phyloP scores from a whole-genome alignment of 2,797 vertebrate species.

The Chiloscyllium punctatum region DNA sequence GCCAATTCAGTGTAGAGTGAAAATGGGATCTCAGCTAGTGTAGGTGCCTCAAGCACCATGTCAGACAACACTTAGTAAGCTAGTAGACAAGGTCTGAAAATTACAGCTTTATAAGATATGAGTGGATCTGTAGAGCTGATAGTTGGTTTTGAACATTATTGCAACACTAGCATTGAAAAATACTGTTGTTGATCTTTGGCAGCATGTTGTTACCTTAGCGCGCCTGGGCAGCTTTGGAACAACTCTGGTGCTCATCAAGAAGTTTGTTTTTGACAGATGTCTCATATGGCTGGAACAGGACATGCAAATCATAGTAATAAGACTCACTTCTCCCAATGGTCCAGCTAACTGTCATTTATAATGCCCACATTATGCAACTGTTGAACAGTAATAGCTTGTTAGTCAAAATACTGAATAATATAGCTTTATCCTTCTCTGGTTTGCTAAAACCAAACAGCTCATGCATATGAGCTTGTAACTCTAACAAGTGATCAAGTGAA shows the following conservation, averaged over 20 bases:
- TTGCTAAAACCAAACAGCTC: neutral
- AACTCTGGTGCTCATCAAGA: slow-evolving; percentile 16
- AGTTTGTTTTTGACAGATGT: slow-evolving; percentile 27
- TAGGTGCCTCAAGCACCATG: neutral
- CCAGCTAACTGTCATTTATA: slow-evolving; percentile 22
- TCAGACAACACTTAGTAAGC: neutral
- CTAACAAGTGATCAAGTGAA: neutral
- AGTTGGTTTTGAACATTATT: neutral
- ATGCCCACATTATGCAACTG: slow-evolving; percentile 14
- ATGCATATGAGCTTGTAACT: neutral
- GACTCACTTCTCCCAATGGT: slow-evolving; percentile 13
- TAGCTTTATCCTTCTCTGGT: neutral
- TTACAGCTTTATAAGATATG: neutral
- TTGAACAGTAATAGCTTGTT: slow-evolving; percentile 7
- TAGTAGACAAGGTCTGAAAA: neutral
- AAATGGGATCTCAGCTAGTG: neutral
- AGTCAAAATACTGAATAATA: neutral
- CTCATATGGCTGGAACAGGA: neutral
- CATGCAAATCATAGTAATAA: neutral
- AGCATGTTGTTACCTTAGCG: neutral
- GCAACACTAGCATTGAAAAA: slow-evolving; percentile 7
- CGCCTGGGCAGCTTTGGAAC: slow-evolving; percentile 4
- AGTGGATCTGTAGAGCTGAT: neutral
- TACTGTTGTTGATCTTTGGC: neutral
- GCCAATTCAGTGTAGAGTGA: neutral